Evolutionary conservation across 2,888 invertebrate species (phyloP).

Genomic region (Cheilosia vulpina): DNA sequence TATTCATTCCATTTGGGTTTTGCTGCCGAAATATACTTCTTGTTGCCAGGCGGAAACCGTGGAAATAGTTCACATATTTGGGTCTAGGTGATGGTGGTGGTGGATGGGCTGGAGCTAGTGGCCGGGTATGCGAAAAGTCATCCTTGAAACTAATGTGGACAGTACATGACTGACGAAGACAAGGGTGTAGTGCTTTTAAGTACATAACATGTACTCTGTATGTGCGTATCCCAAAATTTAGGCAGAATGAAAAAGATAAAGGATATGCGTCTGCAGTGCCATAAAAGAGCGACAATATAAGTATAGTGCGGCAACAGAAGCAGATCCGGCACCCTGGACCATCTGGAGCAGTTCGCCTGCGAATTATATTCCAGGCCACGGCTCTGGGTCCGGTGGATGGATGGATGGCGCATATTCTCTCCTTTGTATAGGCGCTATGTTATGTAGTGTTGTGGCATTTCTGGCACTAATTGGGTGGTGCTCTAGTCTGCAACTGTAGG

Average conservation of each 20-base stretch:
- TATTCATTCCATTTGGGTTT: slow-evolving; percentile 49
- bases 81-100: slow-evolving; percentile 36
- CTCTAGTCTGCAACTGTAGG: slow-evolving; percentile 30
- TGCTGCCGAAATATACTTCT: slow-evolving; percentile 34
- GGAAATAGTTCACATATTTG: slow-evolving; percentile 64
- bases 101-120: slow-evolving; percentile 3
- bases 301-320: slow-evolving; percentile 40
- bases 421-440: slow-evolving; percentile 46
- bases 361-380: slow-evolving; percentile 69
- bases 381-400: slow-evolving; percentile 40
- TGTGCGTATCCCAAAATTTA: slow-evolving; percentile 69
- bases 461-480: slow-evolving; percentile 67
- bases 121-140: slow-evolving; percentile 59
- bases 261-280: slow-evolving; percentile 68
- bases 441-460: slow-evolving; percentile 60
- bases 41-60: slow-evolving; percentile 71
- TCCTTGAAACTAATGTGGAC: slow-evolving; percentile 65
- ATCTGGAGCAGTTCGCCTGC: slow-evolving; percentile 58
- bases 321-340: slow-evolving; percentile 44
- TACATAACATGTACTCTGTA: slow-evolving; percentile 52
- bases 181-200: slow-evolving; percentile 32
- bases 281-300: slow-evolving; percentile 65
- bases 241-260: slow-evolving; percentile 70
- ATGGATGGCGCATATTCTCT: slow-evolving; percentile 63
- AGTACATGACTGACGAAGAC: slow-evolving; percentile 50